Evolutionary conservation across 2,797 vertebrate genomes (phyloP).

Genomic region (Knipowitschia caucasica): DNA sequence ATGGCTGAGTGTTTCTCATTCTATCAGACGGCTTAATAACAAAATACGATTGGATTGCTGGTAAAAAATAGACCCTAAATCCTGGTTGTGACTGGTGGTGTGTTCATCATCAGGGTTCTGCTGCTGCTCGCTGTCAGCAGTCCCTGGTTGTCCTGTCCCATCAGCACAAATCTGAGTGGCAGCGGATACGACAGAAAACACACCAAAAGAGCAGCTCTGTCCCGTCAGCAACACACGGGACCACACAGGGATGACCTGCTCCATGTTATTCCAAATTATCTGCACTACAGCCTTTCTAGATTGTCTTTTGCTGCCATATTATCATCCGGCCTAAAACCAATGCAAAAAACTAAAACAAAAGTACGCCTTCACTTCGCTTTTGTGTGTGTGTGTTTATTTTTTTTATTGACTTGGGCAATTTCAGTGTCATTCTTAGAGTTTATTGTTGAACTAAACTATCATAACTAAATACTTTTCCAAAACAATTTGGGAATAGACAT

Average conservation of each 20-base stretch:
- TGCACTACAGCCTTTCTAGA: conserved; percentile 27
- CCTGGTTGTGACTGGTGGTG: not conserved
- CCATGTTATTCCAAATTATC: conserved; percentile 34
- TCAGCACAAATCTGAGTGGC: conserved; percentile 61
- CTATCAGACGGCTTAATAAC: not conserved
- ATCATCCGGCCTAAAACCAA: conserved; percentile 11
- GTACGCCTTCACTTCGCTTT: no score
- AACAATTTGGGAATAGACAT: conserved; percentile 5
- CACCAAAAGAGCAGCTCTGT: conserved; percentile 27
- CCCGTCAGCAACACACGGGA: conserved; percentile 17
- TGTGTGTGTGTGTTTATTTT: no score
- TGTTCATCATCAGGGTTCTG: conserved; percentile 15
- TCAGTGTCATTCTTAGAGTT: not conserved
- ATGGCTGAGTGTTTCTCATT: not conserved
- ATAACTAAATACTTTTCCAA: not conserved
- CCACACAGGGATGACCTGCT: conserved; percentile 23
- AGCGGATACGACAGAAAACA: conserved; percentile 29
- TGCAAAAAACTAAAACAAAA: no score
- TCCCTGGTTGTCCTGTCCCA: conserved; percentile 59
- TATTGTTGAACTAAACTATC: not conserved
- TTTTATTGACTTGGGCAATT: no score
- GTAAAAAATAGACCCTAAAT: not conserved
- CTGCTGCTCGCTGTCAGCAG: conserved; percentile 26
- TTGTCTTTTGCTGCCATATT: conserved; percentile 14
- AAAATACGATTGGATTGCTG: not conserved